Base-by-base conservation (phyloP, 2,888 invertebrate genomes). In the Volucella inflata region DNA sequence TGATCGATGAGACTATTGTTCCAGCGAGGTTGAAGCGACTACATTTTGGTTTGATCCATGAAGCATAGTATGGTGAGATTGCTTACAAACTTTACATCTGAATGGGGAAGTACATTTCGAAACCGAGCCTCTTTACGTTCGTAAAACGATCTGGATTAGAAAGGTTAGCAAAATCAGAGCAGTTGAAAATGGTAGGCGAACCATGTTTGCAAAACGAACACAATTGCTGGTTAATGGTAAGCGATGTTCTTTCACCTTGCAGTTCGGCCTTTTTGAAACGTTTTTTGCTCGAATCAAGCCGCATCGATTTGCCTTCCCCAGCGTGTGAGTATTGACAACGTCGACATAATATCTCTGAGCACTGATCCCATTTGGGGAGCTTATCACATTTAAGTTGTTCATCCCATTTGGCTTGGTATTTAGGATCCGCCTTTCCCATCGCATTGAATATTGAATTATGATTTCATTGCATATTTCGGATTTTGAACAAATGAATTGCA, bases 121-220 rank as follows among this genome's bases (percentile, higher is more conserved):
- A 2, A 71, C 59, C 64, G 10, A 77, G 46, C 17, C 59, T 40
- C 57, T 77, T 85, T n/a, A 68, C 55, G 9, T 38, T 46, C 10
- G 14, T 38, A 65, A 79, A 82, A 42, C 75, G 70, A 36, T 76
- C 50, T 40, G 21, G 10, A 50, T 48, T 8, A n/a, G 51, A 17
- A 8, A 72, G 48, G 1, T 21, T 44, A 17, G 14, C 21, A 36
- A 85, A 67, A 17, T 60, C 30, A 2, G 76, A 14, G 30, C 79
- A 78, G 1, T 50, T 48, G 57, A 12, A 55, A 16, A 82, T 79
- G 46, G 51, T 60, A n/a, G 78, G 87, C 16, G 68, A 65, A 12
- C 38, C 57, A 8, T 68, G 17, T 8, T 30, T 42, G 42, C 77
- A 70, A 36, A 59, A 51, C 11, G 11, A 11, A 38, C 77, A 78